phyloP scores from a whole-genome alignment of 2,113 vertebrate genomes.

The Casuarius casuarius region DNA sequence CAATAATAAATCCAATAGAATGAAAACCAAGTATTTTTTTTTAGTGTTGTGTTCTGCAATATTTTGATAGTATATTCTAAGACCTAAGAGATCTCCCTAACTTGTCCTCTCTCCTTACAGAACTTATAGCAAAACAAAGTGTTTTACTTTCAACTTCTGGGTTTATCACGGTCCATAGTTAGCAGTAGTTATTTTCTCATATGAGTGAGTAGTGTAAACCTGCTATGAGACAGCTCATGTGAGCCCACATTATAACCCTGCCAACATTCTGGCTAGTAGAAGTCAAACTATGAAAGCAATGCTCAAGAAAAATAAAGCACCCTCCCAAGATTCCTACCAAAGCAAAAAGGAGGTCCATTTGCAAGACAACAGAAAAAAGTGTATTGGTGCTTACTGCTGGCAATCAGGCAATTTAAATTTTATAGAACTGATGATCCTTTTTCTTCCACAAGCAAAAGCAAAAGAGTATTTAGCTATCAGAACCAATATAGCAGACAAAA shows the following conservation, averaged over 20 bases:
- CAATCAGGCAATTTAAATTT: background rate
- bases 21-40: background rate
- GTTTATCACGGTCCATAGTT: background rate
- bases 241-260: background rate
- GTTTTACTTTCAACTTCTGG: background rate
- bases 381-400: background rate
- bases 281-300: background rate
- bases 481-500: background rate
- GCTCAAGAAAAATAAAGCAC: background rate
- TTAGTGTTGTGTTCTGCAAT: background rate
- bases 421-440: background rate
- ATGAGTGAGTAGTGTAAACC: background rate
- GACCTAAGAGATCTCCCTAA: background rate
- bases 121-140: background rate
- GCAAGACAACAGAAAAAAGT: background rate
- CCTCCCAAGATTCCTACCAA: background rate
- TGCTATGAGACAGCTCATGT: background rate
- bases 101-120: background rate
- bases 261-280: background rate
- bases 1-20: background rate
- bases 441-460: background rate
- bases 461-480: background rate
- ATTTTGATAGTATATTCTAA: background rate
- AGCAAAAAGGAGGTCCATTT: background rate
- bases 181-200: background rate